Base-by-base conservation (phyloP, 2,888 invertebrate species). In the Rhogogaster chlorosoma region DNA sequence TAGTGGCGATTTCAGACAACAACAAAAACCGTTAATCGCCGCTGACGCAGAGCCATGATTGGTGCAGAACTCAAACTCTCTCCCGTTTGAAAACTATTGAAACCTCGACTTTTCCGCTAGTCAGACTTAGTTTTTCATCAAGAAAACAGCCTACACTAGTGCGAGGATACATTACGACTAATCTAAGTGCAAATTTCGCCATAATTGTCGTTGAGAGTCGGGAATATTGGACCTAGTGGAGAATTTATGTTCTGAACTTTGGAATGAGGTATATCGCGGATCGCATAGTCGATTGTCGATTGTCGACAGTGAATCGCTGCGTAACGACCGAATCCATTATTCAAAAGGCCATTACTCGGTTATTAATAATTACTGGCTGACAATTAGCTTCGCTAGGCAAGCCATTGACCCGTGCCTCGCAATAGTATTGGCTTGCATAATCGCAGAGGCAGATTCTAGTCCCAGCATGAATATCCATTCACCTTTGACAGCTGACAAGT, bases 331-430 rank as follows among this genome's bases (percentile, higher is more conserved):
- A 80, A 80, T 80, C 80, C 80, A 80, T 80, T 80, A 80, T 80
- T 80, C 80, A 80, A 57, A 80, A 80, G 80, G 80, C 80, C 80
- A 80, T 80, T 57, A 80, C 80, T 80, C 80, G 80, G 38, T 38
- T 61, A 80, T 80, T 80, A 80, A 80, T 80, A 80, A 80, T 80
- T 80, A 80, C 80, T 38, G 26, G 32, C 38, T 1, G 61, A 80
- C 80, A 80, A 80, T 80, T 80, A 80, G 80, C 80, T 80, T 26
- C 80, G 80, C 80, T 80, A 80, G 80, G 22, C 36, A 38, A 61
- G 80, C 80, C 80, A 38, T 80, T 57, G 80, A 80, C 80, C 80
- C 22, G 18, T 61, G 26, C 15, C 57, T 57, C 22, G 80, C 36
- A 18, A 22, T 38, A 80, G 61, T 61, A 61, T 80, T 49, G 80